Evolutionary conservation across 2,113 vertebrate genomes (phyloP).

Genomic region (Elephantulus edwardii): DNA sequence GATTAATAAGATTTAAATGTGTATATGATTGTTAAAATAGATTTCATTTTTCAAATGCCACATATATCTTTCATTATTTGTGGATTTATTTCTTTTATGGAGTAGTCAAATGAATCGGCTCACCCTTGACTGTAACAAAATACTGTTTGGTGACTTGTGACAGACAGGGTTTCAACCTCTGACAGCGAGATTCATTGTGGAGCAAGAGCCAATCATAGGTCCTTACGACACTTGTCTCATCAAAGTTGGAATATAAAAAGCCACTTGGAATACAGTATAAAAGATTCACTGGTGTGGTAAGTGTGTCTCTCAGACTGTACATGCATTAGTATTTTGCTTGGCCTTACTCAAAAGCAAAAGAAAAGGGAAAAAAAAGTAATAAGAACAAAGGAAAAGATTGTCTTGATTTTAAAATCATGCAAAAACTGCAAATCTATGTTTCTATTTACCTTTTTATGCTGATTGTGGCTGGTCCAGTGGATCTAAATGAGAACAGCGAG

Average conservation of each 20-base stretch:
- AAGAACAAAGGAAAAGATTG: constrained; percentile 70
- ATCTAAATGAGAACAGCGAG: constrained; percentile 88
- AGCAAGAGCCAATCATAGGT: constrained; percentile 95
- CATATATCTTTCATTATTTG: constrained; percentile 34
- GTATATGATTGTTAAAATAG: constrained; percentile 38
- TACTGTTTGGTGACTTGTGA: constrained; percentile 87
- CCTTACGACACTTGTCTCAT: constrained; percentile 94
- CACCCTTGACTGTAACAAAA: constrained; percentile 87
- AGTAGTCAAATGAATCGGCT: constrained; percentile 85
- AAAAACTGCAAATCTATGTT: constrained; percentile 83
- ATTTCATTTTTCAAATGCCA: constrained; percentile 31
- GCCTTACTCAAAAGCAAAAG: constrained; percentile 77
- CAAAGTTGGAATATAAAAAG: constrained; percentile 97
- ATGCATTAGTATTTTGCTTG: constrained; percentile 81
- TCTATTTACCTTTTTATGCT: constrained; percentile 90
- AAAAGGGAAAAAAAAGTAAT: constrained; percentile 53
- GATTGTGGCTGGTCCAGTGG: constrained; percentile 88
- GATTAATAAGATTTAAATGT: constrained; percentile 33
- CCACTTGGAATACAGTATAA: constrained; percentile 90
- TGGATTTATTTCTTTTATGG: constrained; percentile 78
- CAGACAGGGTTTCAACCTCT: constrained; percentile 90
- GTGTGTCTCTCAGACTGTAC: constrained; percentile 85
- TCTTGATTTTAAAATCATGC: constrained; percentile 88
- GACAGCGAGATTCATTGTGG: constrained; percentile 96
- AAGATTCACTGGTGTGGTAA: constrained; percentile 91